Percentiles rank a stretch among this genome's conserved stretches.
These are phyloP conservation scores for Amblyjoppa proteus DNA, from an alignment of 2,888 invertebrate species.

Conservation along the genomic window DNA sequence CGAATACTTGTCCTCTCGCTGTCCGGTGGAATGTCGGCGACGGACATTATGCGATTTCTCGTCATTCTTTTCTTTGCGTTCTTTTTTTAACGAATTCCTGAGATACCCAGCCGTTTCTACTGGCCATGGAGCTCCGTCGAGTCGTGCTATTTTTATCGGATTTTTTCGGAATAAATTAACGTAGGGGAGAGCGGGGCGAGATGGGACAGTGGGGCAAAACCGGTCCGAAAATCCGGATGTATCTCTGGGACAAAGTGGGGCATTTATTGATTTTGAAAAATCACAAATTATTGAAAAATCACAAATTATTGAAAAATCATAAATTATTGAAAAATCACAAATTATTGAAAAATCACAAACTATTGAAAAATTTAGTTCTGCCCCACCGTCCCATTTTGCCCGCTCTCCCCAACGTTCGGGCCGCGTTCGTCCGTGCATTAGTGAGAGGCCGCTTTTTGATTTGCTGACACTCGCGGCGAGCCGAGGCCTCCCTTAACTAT, in stretches of 20 bases:
- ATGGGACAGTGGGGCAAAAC: no score
- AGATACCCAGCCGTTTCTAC: slow-evolving; percentile 10
- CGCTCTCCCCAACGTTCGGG: no score
- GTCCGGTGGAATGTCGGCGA: slow-evolving; percentile 25
- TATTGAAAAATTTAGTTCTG: no score
- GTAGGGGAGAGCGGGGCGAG: not conserved
- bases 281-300: no score
- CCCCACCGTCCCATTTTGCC: no score
- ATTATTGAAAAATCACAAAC: no score
- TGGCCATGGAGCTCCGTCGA: not conserved
- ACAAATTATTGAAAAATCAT: no score
- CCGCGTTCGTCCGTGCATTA: not conserved
- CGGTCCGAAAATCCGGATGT: no score
- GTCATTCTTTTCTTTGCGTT: slow-evolving; percentile 1
- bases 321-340: no score
- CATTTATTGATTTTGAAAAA: no score
- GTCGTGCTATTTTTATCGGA: not conserved
- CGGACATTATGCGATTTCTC: slow-evolving; percentile 13
- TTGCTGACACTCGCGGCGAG: not conserved
- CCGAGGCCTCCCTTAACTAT: not conserved
- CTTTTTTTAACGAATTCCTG: slow-evolving; percentile 1
- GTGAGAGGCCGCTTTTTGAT: slow-evolving; percentile 12
- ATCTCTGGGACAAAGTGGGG: no score
- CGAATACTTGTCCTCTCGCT: slow-evolving; percentile 19
- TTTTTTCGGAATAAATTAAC: slow-evolving; percentile 28